Evolutionary conservation across 2,888 invertebrate species (phyloP), one percentile per base, ranked within the genome.

Genomic region (Himalopsyche tibetana): DNA sequence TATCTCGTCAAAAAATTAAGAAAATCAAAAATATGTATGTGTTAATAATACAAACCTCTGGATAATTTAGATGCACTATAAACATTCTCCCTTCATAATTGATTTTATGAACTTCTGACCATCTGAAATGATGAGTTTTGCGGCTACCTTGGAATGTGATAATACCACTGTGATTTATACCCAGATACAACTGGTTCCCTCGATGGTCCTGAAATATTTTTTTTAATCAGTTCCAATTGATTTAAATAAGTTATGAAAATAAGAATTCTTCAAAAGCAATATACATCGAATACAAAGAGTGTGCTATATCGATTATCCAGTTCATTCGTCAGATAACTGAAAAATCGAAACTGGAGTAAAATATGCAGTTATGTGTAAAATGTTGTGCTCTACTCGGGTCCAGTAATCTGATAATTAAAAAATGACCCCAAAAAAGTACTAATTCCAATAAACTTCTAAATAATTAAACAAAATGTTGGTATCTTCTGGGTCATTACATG

Each of bases 51-150:
- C 94, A 94, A 91, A 98, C 98, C 94, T 99, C 98, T 85, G 96
- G 97, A 90, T 98, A 97, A 90, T 97, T 97, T 87, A 98, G 94
- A 92, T 99, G 98, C 84, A 98, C 97, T 89, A 99, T 98, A 91
- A 99, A 98, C 97, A 99, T 99, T 92, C 98, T 97, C 38, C 99
- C 98, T 91, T 99, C 98, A 91, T 98, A 99, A 91, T 99, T 99
- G 89, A 99, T 96, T 92, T 98, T 98, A 90, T 97, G 97, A 83
- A 99, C 97, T 91, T 99, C 98, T 88, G 95, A 95, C 99, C 99
- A 99, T 90, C 97, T 97, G 93, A 99, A 99, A 91, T 98, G 98
- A 91, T 99, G 97, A 5, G 97, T 97, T 91, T 98, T 97, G 90
- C 97, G 95, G 90, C 97, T 97, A 80, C 98, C 98, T 92, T 98